These are phyloP conservation scores for Xestoiulus laeticollis DNA, from an alignment of 2,888 invertebrate species.

Conservation along the genomic window DNA sequence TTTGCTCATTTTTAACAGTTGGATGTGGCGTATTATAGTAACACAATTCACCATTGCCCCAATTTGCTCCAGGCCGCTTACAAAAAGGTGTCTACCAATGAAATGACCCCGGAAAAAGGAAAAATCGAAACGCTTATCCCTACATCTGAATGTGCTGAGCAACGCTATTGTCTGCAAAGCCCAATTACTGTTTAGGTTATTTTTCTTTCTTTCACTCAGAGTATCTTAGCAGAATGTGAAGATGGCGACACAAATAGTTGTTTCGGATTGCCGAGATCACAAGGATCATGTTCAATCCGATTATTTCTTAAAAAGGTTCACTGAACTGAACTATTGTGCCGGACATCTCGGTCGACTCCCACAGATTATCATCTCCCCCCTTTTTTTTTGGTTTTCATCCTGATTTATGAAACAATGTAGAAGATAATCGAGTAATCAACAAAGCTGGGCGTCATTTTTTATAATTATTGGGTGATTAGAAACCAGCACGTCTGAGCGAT, in stretches of 20 bases:
- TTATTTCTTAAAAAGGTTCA: not conserved
- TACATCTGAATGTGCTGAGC: not conserved
- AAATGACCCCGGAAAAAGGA: constrained; percentile 26
- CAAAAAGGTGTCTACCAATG: not conserved
- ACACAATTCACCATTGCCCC: constrained; percentile 26
- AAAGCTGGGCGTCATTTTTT: not conserved
- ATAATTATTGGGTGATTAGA: not conserved
- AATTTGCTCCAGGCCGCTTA: not conserved
- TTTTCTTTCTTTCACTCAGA: not conserved
- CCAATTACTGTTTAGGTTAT: not conserved
- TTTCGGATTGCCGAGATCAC: not conserved
- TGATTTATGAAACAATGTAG: not conserved
- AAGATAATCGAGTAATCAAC: not conserved
- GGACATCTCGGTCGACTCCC: not conserved
- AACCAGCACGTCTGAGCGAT: not conserved
- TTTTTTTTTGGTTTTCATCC: not conserved
- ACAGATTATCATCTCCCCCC: not conserved
- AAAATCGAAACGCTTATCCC: not conserved
- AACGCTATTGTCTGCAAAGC: not conserved
- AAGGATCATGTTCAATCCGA: not conserved
- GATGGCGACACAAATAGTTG: not conserved
- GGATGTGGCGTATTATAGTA: not conserved
- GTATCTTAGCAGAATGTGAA: not conserved
- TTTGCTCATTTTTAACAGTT: not conserved
- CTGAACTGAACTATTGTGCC: not conserved